A percentile compares a stretch with the other conserved stretches of the same genome.
These are phyloP conservation scores for Dicranocentrus wangi DNA, from an alignment of 2,888 invertebrate species.

Conservation along the genomic window DNA sequence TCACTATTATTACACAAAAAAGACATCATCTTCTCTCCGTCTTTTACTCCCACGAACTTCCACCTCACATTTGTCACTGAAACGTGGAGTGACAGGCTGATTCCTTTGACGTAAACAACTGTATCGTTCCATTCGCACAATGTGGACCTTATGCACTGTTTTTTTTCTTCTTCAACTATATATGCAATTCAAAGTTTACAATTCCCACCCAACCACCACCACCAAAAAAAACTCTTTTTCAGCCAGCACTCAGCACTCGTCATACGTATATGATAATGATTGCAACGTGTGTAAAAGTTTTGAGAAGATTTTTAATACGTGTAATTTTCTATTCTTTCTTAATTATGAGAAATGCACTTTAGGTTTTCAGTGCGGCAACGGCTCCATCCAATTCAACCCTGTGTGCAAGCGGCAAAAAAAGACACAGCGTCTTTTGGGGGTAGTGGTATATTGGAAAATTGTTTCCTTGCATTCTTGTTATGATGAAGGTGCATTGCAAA, in stretches of 20 bases:
- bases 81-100: neutral
- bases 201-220: neutral
- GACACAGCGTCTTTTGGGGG: too few relatives aligned
- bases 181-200: neutral
- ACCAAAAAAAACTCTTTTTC: neutral
- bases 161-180: neutral
- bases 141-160: too few relatives aligned
- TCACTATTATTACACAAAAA: constrained; percentile 19
- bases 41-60: constrained; percentile 47
- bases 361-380: too few relatives aligned
- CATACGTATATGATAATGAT: constrained; percentile 1
- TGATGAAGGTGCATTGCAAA: too few relatives aligned
- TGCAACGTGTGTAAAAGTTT: neutral
- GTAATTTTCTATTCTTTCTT: constrained; percentile 19
- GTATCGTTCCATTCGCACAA: neutral
- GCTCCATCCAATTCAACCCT: too few relatives aligned
- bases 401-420: too few relatives aligned
- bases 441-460: too few relatives aligned
- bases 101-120: constrained; percentile 11
- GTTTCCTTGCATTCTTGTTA: too few relatives aligned
- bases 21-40: constrained; percentile 9
- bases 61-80: constrained; percentile 52
- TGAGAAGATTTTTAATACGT: constrained; percentile 3
- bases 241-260: neutral
- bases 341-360: constrained; percentile 14